These are phyloP conservation scores for Drosophila neotestacea DNA, from an alignment of 2,888 invertebrate genomes.

Conservation along the genomic window DNA sequence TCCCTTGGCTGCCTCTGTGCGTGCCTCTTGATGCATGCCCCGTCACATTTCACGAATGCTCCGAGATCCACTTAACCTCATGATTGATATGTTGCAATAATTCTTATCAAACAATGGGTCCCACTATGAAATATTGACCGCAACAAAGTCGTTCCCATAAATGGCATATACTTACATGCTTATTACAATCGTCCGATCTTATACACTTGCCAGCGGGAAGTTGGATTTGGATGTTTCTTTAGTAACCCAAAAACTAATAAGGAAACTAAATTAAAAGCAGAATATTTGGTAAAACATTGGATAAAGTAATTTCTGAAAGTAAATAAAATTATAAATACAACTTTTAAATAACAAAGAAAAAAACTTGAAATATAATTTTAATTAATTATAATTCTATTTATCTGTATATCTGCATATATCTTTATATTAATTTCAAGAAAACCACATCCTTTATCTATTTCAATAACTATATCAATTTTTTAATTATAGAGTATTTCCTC, in stretches of 20 bases:
- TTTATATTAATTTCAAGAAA: too few relatives aligned
- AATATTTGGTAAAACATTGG: background rate
- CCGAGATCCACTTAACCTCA: slow-evolving; percentile 71
- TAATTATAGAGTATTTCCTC: slow-evolving; percentile 22
- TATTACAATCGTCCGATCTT: slow-evolving; percentile 8
- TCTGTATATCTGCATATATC: background rate
- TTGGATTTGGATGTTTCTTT: background rate
- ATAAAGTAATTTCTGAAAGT: background rate
- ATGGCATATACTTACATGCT: slow-evolving; percentile 18
- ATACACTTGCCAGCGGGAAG: slow-evolving; percentile 17
- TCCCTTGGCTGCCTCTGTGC: slow-evolving; percentile 49
- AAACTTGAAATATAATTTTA: background rate
- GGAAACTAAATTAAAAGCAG: background rate
- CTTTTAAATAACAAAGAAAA: too few relatives aligned
- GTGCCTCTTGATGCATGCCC: slow-evolving; percentile 78
- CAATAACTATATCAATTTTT: background rate
- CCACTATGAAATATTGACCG: slow-evolving; percentile 62
- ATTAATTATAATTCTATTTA: background rate
- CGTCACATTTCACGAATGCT: slow-evolving; percentile 70
- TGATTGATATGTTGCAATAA: slow-evolving; percentile 80
- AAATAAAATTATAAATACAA: background rate
- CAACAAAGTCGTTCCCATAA: slow-evolving; percentile 51
- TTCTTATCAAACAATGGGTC: slow-evolving; percentile 76
- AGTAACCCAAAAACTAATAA: background rate
- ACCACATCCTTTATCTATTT: too few relatives aligned